Conservation (phyloP, 2,888 invertebrate species). For the Miltochrista miniata region DNA sequence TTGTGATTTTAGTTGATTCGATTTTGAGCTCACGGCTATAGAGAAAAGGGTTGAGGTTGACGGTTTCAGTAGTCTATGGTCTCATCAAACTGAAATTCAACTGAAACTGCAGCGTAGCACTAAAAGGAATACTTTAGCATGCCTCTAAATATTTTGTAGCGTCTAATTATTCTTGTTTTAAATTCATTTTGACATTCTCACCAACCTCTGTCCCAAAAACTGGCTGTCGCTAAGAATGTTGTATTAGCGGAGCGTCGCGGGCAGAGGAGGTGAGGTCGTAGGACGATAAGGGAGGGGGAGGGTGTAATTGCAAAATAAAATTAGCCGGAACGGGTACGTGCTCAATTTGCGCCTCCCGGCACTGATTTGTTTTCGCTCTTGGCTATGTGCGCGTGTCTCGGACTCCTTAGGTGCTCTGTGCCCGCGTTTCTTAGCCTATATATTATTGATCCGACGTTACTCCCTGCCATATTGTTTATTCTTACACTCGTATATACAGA, state of each 20-base stretch:
- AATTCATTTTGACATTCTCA: constrained; percentile 31
- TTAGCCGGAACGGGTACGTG: constrained; percentile 84
- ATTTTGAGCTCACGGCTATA: too few species aligned
- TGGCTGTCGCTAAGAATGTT: constrained; percentile 79
- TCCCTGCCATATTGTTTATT: constrained; percentile 66
- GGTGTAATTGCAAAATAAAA: constrained; percentile 84
- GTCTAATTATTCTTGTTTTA: constrained; percentile 8
- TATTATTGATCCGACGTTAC: constrained; percentile 75
- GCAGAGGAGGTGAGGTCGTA: constrained; percentile 39
- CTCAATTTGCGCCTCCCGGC: constrained; percentile 83
- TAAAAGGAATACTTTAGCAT: too few species aligned
- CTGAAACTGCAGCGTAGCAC: too few species aligned
- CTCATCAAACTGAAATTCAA: background rate
- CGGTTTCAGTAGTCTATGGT: too few species aligned
- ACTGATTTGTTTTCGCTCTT: constrained; percentile 81
- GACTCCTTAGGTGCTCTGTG: constrained; percentile 56
- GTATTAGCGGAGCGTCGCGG: constrained; percentile 64
- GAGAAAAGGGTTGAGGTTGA: too few species aligned
- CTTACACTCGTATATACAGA: constrained; percentile 35
- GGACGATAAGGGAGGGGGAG: constrained; percentile 39
- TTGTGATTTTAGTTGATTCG: too few species aligned
- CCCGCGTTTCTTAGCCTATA: constrained; percentile 74
- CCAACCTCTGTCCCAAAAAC: constrained; percentile 55
- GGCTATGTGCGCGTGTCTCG: constrained; percentile 59
- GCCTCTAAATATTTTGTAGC: constrained; percentile 7